A percentile compares a stretch with the other conserved stretches of the same genome.
Conservation (phyloP, 2,113 vertebrate genomes). For the Rhinolophus sinicus region DNA sequence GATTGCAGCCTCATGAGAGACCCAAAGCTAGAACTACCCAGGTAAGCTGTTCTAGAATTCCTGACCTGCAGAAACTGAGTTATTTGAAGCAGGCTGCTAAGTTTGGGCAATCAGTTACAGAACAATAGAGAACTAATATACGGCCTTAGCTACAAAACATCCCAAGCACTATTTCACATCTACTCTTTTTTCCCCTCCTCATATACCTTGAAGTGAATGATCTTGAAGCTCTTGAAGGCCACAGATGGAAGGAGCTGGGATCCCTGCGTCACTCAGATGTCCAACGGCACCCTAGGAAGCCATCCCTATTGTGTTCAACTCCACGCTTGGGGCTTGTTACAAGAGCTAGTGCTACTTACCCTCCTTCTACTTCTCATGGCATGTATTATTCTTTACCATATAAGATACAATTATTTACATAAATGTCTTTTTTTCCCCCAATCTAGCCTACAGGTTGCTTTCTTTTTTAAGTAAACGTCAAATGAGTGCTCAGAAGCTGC, state of each 20-base stretch:
- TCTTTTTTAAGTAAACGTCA: not conserved
- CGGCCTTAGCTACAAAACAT: not conserved
- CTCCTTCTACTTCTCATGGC: not conserved
- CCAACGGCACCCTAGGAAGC: not conserved
- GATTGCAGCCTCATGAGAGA: not conserved
- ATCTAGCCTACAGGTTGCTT: not conserved
- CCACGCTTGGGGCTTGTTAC: not conserved
- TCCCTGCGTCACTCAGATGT: not conserved
- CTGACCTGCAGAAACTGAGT: not conserved
- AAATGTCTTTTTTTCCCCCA: not conserved
- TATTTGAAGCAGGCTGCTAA: not conserved
- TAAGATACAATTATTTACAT: not conserved
- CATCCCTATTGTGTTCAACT: not conserved
- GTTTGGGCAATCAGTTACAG: not conserved
- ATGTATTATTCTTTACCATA: not conserved
- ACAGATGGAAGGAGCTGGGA: not conserved
- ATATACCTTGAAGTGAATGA: not conserved
- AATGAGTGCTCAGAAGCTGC: not conserved
- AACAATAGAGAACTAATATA: not conserved
- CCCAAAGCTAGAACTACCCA: not conserved
- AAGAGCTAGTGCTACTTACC: not conserved
- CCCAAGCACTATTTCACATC: not conserved
- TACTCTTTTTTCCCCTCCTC: not conserved
- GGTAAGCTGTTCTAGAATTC: not conserved
- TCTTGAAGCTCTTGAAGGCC: not conserved